phyloP scores from a whole-genome alignment of 2,888 invertebrate species.

The Melieria omissa region DNA sequence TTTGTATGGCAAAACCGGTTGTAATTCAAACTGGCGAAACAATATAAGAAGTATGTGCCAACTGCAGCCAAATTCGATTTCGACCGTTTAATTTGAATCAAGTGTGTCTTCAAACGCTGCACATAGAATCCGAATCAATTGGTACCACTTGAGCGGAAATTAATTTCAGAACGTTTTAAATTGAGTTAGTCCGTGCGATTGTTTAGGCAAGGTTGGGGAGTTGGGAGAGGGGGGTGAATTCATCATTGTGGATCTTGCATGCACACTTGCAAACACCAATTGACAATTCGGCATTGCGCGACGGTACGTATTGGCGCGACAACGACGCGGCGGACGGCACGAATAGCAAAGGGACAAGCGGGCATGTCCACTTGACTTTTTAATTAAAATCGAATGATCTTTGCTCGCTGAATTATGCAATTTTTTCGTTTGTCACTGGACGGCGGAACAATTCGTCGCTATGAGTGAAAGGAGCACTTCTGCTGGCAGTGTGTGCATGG shows the following conservation, averaged over 20 bases:
- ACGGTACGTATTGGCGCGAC: not conserved
- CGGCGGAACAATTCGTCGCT: conserved; percentile 1
- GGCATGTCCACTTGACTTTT: conserved; percentile 41
- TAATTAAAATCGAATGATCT: conserved; percentile 42
- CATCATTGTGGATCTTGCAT: too few relatives aligned
- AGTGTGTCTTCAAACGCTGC: too few relatives aligned
- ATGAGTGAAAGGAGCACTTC: too few relatives aligned
- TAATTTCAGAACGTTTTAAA: conserved; percentile 21
- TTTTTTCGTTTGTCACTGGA: conserved; percentile 13
- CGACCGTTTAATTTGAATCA: too few relatives aligned
- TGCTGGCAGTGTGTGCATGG: too few relatives aligned
- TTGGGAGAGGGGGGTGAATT: too few relatives aligned
- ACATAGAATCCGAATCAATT: not conserved
- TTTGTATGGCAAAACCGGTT: too few relatives aligned
- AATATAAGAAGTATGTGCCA: too few relatives aligned
- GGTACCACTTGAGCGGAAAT: conserved; percentile 19
- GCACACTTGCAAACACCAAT: conserved; percentile 5
- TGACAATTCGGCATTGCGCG: not conserved
- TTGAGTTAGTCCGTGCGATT: conserved; percentile 10
- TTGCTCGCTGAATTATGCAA: conserved; percentile 29
- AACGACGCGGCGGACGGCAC: not conserved
- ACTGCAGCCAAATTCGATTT: too few relatives aligned
- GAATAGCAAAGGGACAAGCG: conserved; percentile 2
- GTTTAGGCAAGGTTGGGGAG: too few relatives aligned
- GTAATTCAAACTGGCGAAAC: too few relatives aligned